phyloP scores from a whole-genome alignment of 2,888 invertebrate genomes.

The Sphinx pinastri region DNA sequence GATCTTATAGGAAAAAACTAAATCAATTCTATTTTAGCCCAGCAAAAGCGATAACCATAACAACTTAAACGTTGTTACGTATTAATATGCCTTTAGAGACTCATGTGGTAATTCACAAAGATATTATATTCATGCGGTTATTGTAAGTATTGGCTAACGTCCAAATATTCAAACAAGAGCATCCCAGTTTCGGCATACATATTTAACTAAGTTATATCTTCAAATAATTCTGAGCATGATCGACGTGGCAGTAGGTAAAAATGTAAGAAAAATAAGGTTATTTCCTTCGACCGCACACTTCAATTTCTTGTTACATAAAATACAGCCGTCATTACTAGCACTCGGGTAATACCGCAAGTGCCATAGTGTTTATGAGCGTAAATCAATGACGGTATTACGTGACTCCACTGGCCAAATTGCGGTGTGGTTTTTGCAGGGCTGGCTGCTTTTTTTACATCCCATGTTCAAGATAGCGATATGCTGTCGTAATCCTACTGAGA shows the following conservation, averaged over 20 bases:
- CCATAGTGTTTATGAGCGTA: constrained; percentile 50
- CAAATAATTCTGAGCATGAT: neutral
- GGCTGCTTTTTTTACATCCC: constrained; percentile 3
- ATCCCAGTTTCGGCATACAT: no score
- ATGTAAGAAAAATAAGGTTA: neutral
- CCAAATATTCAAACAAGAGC: neutral
- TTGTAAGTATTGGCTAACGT: neutral
- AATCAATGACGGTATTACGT: constrained; percentile 63
- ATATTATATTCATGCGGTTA: neutral
- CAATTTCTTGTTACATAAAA: constrained; percentile 16
- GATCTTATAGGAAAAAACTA: no score
- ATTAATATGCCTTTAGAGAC: neutral
- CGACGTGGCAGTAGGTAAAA: neutral
- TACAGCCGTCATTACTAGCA: constrained; percentile 7
- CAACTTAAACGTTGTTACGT: no score
- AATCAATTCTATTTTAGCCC: no score
- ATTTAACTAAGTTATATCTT: neutral
- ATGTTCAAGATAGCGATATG: neutral
- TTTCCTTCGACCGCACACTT: neutral
- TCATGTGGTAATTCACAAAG: neutral
- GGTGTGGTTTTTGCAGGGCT: constrained; percentile 54
- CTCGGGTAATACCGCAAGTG: constrained; percentile 24
- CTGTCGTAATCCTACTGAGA: neutral
- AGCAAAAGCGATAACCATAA: no score
- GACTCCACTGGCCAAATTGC: constrained; percentile 59